phyloP scores from a whole-genome alignment of 2,797 vertebrate species.

The Aplochiton taeniatus region DNA sequence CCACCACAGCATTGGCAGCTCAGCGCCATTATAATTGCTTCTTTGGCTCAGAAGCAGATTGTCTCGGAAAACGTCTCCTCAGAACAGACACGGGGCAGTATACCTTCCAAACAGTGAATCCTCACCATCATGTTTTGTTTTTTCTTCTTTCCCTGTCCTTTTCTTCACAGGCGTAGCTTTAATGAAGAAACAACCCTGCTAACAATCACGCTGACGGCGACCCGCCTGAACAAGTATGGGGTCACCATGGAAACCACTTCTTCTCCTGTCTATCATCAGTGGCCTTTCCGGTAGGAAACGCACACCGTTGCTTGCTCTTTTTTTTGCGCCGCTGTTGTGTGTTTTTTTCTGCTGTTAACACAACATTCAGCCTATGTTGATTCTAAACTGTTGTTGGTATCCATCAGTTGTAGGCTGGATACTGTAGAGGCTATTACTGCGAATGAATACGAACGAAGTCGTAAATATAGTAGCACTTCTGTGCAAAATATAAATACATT shows the following conservation, averaged over 20 bases:
- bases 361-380: no score
- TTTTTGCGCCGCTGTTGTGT: background rate
- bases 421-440: no score
- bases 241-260: conserved; percentile 90
- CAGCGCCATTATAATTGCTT: conserved; percentile 33
- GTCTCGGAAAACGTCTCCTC: conserved; percentile 10
- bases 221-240: conserved; percentile 84
- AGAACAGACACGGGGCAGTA: conserved; percentile 15
- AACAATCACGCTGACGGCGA: conserved; percentile 73
- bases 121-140: conserved; percentile 30
- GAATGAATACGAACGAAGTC: no score
- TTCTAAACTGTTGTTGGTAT: no score
- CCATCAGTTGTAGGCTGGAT: no score
- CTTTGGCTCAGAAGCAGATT: conserved; percentile 12
- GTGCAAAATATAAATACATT: no score
- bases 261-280: conserved; percentile 86
- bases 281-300: conserved; percentile 89
- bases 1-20: background rate
- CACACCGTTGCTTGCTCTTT: conserved; percentile 8
- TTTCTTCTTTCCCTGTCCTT: conserved; percentile 38
- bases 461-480: no score
- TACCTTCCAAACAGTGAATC: conserved; percentile 25
- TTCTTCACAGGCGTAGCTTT: conserved; percentile 81
- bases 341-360: background rate
- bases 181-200: conserved; percentile 86